Evolutionary conservation across 2,888 invertebrate genomes (phyloP), one percentile per base, ranked within the genome.

Genomic region (Acrobasis suavella): DNA sequence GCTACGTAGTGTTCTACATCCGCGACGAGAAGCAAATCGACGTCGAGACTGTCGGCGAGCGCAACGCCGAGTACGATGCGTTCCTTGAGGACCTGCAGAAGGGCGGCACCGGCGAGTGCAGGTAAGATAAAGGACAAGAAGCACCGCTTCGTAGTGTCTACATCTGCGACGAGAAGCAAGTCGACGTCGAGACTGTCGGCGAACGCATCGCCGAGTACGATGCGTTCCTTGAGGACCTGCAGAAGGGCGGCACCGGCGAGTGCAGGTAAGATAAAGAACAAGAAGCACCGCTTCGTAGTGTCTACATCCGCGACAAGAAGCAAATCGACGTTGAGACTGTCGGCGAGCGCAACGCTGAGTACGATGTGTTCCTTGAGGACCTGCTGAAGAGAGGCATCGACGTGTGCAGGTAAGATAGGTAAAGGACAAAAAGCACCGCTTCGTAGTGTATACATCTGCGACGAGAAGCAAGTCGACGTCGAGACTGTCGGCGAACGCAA

Each of bases 381-480:
- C 94, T 99, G 86, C 97, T 99, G 92, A 94, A 94, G 84, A 97
- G 96, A 65, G 98, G 98, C 74, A 96, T 96, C 69, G 97, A 96
- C 62, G 98, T 99, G 92, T 99, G 99, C 94, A 97, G 99, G 93
- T 94, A 67, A 46, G 8, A 17, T 17, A 9, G 1, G 9, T 10
- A 93, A 98, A 98, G 93, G 97, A 98, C 88, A 98, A 98, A 94
- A 98, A 98, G 85, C 97, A 98, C 93, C 96, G 98, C 86, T 99
- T 98, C 92, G 98, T 98, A 73, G 97, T 99, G 84, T 98, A 93
- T 97, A 96, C 93, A 97, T 99, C 90, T 96, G 97, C 78, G 98
- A 98, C 87, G 98, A 98, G 88, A 97, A 96, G 93, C 97, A 97
- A 93, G 98, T 99, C 85, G 97, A 97, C 86, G 98, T 98, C 64